phyloP scores from a whole-genome alignment of 2,888 invertebrate species.

The Chalcis sispes region DNA sequence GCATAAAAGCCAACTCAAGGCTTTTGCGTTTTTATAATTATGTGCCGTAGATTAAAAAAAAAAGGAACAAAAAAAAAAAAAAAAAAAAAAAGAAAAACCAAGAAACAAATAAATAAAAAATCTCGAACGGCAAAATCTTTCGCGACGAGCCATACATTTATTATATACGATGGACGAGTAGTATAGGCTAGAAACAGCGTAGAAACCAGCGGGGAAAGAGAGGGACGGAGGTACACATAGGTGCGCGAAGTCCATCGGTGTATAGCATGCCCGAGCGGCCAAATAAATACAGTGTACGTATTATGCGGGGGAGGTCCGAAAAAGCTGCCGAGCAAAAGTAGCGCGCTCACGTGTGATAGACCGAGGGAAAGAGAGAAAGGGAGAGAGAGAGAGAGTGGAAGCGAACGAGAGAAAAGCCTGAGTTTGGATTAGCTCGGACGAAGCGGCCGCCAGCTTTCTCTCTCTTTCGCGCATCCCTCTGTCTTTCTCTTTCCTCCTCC shows the following conservation, averaged over 20 bases:
- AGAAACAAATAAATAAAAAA: neutral
- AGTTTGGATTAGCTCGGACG: constrained; percentile 53
- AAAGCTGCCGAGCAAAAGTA: neutral
- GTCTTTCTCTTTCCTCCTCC: constrained; percentile 7
- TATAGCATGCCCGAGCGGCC: neutral
- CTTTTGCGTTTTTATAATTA: no score
- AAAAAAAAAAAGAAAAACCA: no score
- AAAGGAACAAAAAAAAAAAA: no score
- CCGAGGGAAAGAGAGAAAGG: neutral
- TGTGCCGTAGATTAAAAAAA: no score
- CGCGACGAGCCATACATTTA: neutral
- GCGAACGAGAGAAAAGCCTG: no score
- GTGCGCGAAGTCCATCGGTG: no score
- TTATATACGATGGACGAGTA: neutral
- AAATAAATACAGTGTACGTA: neutral
- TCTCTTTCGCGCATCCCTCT: constrained; percentile 11
- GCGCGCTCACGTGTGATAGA: neutral
- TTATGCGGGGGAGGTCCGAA: neutral
- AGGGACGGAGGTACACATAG: neutral
- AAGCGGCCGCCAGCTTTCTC: constrained; percentile 8
- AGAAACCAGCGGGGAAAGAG: neutral
- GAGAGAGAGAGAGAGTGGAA: neutral
- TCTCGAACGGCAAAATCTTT: neutral
- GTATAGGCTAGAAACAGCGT: neutral
- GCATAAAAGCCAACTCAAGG: no score